These are phyloP conservation scores for Entomobrya proxima DNA, from an alignment of 2,888 invertebrate genomes.

Conservation along the genomic window DNA sequence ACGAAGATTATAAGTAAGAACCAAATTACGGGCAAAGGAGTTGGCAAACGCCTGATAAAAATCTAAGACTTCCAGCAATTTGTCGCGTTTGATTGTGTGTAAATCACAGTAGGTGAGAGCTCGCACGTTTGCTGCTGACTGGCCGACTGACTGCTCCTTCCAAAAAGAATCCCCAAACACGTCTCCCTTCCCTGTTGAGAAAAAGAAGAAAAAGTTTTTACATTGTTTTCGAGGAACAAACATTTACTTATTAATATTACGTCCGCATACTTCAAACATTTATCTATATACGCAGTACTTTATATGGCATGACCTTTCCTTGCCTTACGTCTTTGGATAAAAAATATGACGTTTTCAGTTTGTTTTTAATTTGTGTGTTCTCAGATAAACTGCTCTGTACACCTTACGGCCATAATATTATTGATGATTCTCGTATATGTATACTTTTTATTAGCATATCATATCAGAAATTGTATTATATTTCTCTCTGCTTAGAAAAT, in stretches of 20 bases:
- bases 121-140: slow-evolving; percentile 97
- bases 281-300: too few species aligned
- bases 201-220: not conserved
- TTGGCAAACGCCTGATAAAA: slow-evolving; percentile 98
- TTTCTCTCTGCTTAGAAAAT: too few species aligned
- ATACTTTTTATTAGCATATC: too few species aligned
- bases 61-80: slow-evolving; percentile 72
- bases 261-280: too few species aligned
- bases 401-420: too few species aligned
- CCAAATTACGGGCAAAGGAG: slow-evolving; percentile 97
- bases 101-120: slow-evolving; percentile 99
- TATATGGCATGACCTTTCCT: too few species aligned
- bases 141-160: slow-evolving; percentile 97
- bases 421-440: too few species aligned
- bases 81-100: slow-evolving; percentile 93
- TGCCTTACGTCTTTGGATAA: too few species aligned
- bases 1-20: slow-evolving; percentile 97
- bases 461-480: too few species aligned
- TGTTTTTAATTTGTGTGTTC: too few species aligned
- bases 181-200: slow-evolving; percentile 93
- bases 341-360: too few species aligned
- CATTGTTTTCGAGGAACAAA: not conserved
- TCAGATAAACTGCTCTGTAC: too few species aligned
- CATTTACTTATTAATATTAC: not conserved
- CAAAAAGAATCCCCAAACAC: slow-evolving; percentile 99